These are phyloP conservation scores for Tipula unca DNA, from an alignment of 2,888 invertebrate genomes.

Conservation along the genomic window DNA sequence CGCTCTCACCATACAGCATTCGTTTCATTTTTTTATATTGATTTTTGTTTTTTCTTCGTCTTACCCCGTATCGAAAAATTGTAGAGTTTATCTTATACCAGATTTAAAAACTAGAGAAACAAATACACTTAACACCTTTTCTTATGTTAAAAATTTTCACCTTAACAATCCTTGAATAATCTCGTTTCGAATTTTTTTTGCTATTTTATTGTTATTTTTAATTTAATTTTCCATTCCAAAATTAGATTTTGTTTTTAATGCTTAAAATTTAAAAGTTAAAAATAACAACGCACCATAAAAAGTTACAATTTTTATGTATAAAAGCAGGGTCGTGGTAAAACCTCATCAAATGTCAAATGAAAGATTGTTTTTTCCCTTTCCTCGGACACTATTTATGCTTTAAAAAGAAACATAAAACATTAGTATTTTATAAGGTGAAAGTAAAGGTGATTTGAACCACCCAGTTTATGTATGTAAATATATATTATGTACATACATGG, in stretches of 20 bases:
- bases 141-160: background rate
- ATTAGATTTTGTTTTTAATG: background rate
- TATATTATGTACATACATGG: no score
- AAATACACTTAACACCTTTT: background rate
- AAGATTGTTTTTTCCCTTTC: no score
- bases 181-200: background rate
- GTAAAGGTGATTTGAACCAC: no score
- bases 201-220: background rate
- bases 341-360: no score
- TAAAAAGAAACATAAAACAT: no score
- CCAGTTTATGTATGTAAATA: no score
- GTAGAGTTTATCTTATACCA: background rate
- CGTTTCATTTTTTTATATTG: background rate
- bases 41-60: background rate
- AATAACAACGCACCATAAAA: background rate
- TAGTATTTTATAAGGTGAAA: no score
- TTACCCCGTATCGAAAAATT: background rate
- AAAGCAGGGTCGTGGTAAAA: no score
- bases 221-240: background rate
- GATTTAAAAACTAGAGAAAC: background rate
- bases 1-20: background rate
- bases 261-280: background rate
- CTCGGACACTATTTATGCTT: no score
- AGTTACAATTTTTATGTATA: background rate
- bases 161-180: background rate